Conservation (phyloP, 2,113 vertebrate species). For the Phylloscopus trochilus region DNA sequence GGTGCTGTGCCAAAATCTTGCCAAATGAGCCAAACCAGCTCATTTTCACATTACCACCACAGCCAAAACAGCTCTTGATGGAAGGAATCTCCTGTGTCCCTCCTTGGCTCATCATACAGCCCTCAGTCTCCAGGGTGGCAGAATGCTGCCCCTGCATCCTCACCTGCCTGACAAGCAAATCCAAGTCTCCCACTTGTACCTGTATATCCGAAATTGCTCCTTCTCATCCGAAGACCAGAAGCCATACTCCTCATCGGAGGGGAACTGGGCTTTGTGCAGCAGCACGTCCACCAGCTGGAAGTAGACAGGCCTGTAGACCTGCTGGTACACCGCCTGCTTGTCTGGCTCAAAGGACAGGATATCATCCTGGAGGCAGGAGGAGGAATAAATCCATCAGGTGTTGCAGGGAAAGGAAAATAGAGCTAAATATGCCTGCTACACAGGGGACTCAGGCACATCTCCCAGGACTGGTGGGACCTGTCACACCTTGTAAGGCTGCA, state of each 20-base stretch:
- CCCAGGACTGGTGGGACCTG: not conserved
- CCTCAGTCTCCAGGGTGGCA: not conserved
- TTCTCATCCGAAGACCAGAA: constrained; percentile 98
- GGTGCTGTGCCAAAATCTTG: not conserved
- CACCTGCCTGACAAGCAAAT: not conserved
- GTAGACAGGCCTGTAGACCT: constrained; percentile 96
- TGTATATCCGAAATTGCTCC: constrained; percentile 98
- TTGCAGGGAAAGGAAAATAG: not conserved
- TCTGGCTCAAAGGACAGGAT: constrained; percentile 95
- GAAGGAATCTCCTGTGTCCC: not conserved
- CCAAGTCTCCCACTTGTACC: constrained; percentile 69
- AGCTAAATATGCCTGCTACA: not conserved
- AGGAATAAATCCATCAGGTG: not conserved
- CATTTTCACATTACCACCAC: not conserved
- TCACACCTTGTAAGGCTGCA: not conserved
- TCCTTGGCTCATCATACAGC: not conserved
- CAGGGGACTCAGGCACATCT: not conserved
- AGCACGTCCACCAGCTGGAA: constrained; percentile 98
- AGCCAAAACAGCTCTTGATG: not conserved
- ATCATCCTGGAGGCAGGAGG: constrained; percentile 82
- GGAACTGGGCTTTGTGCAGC: constrained; percentile 97
- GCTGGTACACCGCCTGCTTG: constrained; percentile 93
- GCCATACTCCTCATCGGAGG: constrained; percentile 91
- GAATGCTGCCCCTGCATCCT: not conserved
- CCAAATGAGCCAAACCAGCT: not conserved